Percentiles rank a stretch among this genome's conserved stretches.
Conservation (phyloP, 1,140 invertebrate genomes). For the Lucilia sericata region DNA sequence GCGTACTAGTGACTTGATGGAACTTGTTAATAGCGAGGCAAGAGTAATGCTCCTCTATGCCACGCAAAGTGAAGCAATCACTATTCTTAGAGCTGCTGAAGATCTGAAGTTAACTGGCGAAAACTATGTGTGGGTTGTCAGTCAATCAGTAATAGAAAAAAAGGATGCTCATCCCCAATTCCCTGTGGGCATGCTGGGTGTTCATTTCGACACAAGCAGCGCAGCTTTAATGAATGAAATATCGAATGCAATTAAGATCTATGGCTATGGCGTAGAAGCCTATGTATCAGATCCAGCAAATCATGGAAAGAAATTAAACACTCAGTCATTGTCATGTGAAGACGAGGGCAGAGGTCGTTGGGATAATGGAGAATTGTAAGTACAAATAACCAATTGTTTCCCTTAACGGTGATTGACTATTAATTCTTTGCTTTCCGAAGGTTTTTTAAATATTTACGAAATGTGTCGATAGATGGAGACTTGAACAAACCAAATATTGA, state of each 20-base stretch:
- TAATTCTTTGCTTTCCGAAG: constrained; percentile 49
- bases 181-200: constrained; percentile 92
- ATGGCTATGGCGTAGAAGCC: constrained; percentile 89
- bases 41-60: constrained; percentile 94
- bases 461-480: constrained; percentile 85
- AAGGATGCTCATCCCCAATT: constrained; percentile 83
- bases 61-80: constrained; percentile 86
- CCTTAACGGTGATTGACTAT: too few species aligned
- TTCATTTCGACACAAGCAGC: constrained; percentile 91
- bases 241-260: constrained; percentile 89
- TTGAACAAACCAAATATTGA: constrained; percentile 83
- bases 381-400: constrained; percentile 9
- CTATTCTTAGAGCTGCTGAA: constrained; percentile 84
- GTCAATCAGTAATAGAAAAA: constrained; percentile 91
- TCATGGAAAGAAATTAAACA: constrained; percentile 78
- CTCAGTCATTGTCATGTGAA: constrained; percentile 77
- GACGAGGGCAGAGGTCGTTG: constrained; percentile 66
- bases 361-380: constrained; percentile 67
- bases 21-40: constrained; percentile 90
- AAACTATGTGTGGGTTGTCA: constrained; percentile 97
- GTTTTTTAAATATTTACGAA: constrained; percentile 82
- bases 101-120: constrained; percentile 90
- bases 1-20: constrained; percentile 74
- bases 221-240: constrained; percentile 85
- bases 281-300: constrained; percentile 83